A percentile compares a stretch with the other conserved stretches of the same genome.
Evolutionary conservation across 2,888 invertebrate species (phyloP).

Genomic region (Spodoptera exigua): DNA sequence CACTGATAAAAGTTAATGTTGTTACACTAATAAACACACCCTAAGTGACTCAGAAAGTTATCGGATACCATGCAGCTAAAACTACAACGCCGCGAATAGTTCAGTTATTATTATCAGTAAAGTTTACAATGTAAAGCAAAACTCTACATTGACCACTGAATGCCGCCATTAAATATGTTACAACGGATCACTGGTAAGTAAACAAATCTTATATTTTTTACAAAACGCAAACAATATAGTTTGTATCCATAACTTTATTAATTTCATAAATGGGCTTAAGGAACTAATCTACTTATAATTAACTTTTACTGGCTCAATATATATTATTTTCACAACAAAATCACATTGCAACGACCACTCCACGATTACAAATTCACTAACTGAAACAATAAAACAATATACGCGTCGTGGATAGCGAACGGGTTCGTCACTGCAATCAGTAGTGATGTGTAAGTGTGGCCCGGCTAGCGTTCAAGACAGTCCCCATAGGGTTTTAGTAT

Average conservation of each 20-base stretch:
- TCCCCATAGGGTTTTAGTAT: conserved; percentile 81
- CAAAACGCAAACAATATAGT: conserved; percentile 44
- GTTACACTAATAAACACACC: conserved; percentile 66
- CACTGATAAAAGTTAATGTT: conserved; percentile 76
- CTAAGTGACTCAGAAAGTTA: conserved; percentile 50
- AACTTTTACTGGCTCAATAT: conserved; percentile 19
- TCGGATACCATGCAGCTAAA: conserved; percentile 6
- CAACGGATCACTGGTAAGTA: conserved; percentile 61
- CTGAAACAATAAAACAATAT: conserved; percentile 81
- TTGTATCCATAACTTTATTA: conserved; percentile 23
- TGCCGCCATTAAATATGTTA: conserved; percentile 67
- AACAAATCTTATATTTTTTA: conserved; percentile 53
- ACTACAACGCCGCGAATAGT: conserved; percentile 18
- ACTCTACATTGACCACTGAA: conserved; percentile 60
- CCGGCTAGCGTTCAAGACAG: conserved; percentile 63
- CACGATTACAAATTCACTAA: conserved; percentile 78
- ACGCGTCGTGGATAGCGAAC: conserved; percentile 76
- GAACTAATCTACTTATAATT: conserved; percentile 2
- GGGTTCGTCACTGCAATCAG: conserved; percentile 80
- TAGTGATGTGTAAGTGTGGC: conserved; percentile 68
- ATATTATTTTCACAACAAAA: conserved; percentile 41
- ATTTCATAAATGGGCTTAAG: conserved; percentile 17
- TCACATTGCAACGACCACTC: conserved; percentile 77
- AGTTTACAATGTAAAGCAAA: conserved; percentile 27
- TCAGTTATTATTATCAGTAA: conserved; percentile 2